Percentiles rank a stretch among this genome's conserved stretches.
Evolutionary conservation across 2,113 vertebrate species (phyloP).

Genomic region (Gopherus evgoodei): DNA sequence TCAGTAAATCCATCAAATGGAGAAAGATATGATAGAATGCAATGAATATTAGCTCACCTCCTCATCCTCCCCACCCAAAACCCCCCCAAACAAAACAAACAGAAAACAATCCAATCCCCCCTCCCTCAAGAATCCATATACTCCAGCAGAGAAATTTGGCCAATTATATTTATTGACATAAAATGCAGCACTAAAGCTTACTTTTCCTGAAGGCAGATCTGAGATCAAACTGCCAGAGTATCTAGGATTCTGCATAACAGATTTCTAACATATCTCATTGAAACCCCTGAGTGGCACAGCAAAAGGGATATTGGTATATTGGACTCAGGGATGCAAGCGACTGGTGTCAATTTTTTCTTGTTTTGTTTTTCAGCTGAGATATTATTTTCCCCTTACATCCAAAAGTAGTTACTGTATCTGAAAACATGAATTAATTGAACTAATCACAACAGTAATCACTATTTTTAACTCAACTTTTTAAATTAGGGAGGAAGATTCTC

Average conservation of each 20-base stretch:
- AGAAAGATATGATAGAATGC: neutral
- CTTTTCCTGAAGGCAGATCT: neutral
- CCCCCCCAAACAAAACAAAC: neutral
- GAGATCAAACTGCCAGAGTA: neutral
- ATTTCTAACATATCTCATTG: slow-evolving; percentile 8
- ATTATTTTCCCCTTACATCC: neutral
- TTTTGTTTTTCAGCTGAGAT: neutral
- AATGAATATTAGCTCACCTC: neutral
- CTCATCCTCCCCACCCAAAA: neutral
- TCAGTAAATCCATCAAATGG: neutral
- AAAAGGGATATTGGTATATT: neutral
- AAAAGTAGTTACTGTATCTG: neutral
- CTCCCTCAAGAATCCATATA: neutral
- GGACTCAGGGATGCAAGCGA: neutral
- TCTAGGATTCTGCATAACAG: neutral
- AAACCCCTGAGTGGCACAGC: neutral
- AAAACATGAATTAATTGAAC: neutral
- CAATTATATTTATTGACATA: neutral
- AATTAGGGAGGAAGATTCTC: neutral
- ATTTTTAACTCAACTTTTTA: neutral
- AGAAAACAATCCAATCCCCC: neutral
- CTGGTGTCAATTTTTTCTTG: neutral
- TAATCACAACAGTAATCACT: neutral
- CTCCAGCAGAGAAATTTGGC: neutral
- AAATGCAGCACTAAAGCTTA: neutral